Base-by-base conservation (phyloP, 1,140 invertebrate species). In the Microplitis demolitor region DNA sequence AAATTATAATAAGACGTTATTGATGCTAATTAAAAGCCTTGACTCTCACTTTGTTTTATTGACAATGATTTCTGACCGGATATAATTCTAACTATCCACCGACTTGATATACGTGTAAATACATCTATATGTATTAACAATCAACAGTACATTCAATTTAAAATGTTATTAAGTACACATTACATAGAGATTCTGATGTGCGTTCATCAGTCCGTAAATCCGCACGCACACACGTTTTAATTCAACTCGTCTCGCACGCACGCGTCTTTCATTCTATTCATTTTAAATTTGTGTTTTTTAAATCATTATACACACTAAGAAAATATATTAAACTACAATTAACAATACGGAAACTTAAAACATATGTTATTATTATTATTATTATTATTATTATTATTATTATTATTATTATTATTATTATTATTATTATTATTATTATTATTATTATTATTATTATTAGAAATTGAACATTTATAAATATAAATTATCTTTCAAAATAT, bases 201-300 rank as follows among this genome's bases (percentile, higher is more conserved):
- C 66, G 66, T 54, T 67, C 45, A 54, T 31, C 50, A 67, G 66
- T 51, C 39, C 66, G 66, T 67, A 24, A 51, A 51, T 67, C 66
- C 66, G 66, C 50, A 67, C 45, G 66, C 66, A 53, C 24, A 58
- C 56, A 24, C 39, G 11, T 45, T 45, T 45, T 56, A 56, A 16
- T 35, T 16, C 53, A 14, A 24, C 9, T 67, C 66, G 66, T 67
- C 66, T 16, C 66, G 66, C 66, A 67, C 66, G 66, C 66, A 67
- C 66, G 66, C 24, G 45, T 67, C 24, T 67, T 39, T 51, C 50
- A 34, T n/a, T 45, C 39, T 45, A 45, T 45, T 58, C 37, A 39
- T 51, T 66, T 51, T 33, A 37, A 66, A 66, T 31, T 66, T 53
- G 11, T 8, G 31, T 66, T 66, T 35, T 14, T 50, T 33, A n/a